A percentile compares a stretch with the other conserved stretches of the same genome.
Evolutionary conservation across 2,888 invertebrate species (phyloP).

Genomic region (Lasioglossum leucozonium): DNA sequence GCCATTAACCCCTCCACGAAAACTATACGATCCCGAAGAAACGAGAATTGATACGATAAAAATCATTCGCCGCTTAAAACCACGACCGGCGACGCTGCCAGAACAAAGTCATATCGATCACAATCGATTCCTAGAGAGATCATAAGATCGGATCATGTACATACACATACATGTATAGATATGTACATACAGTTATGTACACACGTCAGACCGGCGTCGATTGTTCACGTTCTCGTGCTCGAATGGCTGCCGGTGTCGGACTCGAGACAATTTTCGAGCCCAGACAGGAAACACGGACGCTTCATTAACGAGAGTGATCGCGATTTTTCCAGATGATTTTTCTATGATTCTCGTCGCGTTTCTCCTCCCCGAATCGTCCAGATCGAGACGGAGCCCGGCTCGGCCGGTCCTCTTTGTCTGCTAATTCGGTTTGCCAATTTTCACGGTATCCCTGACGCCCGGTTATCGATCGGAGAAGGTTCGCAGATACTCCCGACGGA

Average conservation of each 20-base stretch:
- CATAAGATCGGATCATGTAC: constrained; percentile 40
- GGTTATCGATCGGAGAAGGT: constrained; percentile 41
- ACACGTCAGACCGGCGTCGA: background rate
- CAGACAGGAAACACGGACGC: background rate
- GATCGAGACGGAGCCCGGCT: constrained; percentile 4
- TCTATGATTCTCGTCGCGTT: background rate
- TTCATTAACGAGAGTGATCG: background rate
- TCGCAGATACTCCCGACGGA: constrained; percentile 8
- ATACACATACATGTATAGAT: constrained; percentile 41
- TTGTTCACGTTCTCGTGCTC: background rate
- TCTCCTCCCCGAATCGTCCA: background rate
- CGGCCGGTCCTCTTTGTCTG: constrained; percentile 19
- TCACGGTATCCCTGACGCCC: background rate
- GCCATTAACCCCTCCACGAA: background rate
- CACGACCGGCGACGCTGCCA: background rate
- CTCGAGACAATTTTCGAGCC: constrained; percentile 16
- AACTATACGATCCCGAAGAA: background rate
- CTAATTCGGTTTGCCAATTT: constrained; percentile 46
- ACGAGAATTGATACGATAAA: background rate
- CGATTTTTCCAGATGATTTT: background rate
- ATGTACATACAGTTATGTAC: constrained; percentile 30
- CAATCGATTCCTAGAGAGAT: constrained; percentile 53
- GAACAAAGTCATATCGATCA: constrained; percentile 20
- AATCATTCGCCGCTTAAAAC: background rate
- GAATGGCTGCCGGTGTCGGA: constrained; percentile 54